Evolutionary conservation across 2,888 invertebrate species (phyloP).

Genomic region (Xanthorhoe spadicearia): DNA sequence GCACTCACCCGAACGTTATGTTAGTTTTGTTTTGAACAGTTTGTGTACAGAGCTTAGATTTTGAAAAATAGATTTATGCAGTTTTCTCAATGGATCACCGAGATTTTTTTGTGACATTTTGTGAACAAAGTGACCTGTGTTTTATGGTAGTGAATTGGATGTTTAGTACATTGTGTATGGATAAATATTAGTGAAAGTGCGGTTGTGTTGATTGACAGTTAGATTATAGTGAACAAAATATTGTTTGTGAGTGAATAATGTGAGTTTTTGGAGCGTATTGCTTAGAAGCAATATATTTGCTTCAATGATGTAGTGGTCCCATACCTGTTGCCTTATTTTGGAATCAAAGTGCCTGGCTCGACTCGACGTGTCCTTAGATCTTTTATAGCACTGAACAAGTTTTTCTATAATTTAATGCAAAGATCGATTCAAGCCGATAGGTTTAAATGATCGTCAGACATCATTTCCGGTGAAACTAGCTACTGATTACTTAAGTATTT

Average conservation of each 20-base stretch:
- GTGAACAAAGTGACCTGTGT: constrained; percentile 38
- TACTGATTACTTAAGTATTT: background rate
- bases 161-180: constrained; percentile 10
- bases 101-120: constrained; percentile 37
- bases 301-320: constrained; percentile 24
- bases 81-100: constrained; percentile 64
- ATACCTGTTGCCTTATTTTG: constrained; percentile 31
- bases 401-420: constrained; percentile 36
- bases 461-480: constrained; percentile 35
- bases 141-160: constrained; percentile 36
- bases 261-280: constrained; percentile 18
- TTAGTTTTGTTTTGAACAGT: constrained; percentile 75
- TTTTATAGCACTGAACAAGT: constrained; percentile 37
- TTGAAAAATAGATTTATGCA: constrained; percentile 31
- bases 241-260: constrained; percentile 32
- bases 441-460: constrained; percentile 20
- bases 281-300: constrained; percentile 1
- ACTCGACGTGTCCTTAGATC: constrained; percentile 33
- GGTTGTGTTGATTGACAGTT: constrained; percentile 71
- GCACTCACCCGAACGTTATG: constrained; percentile 72
- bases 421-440: constrained; percentile 17
- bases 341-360: constrained; percentile 30
- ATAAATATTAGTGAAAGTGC: constrained; percentile 63
- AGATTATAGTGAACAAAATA: constrained; percentile 27
- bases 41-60: constrained; percentile 42